Evolutionary conservation across 1,140 invertebrate species (phyloP), one percentile per base, ranked within the genome.

Genomic region (Conus ventricosus): DNA sequence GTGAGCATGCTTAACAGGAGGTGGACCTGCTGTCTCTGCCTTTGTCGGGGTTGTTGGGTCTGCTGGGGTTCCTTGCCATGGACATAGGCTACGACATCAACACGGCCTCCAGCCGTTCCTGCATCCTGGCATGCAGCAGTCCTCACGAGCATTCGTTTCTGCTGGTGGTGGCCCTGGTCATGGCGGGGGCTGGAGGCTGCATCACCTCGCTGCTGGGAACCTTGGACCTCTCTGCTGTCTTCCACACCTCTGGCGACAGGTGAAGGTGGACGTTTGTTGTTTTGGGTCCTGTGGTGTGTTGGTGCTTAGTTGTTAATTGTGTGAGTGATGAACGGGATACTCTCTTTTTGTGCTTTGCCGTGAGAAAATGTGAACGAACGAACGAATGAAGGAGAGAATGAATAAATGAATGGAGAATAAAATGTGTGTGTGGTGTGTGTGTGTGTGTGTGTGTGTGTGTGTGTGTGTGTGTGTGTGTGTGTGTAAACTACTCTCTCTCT

Each of bases 81-180:
- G 82, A 84, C 82, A 17, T 63, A 17, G 82, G 82, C 82, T 84
- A 84, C 57, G 82, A 84, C 82, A 4, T 15, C 57, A 84, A 84
- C 57, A 63, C 57, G 8, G 82, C 55, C 27, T 6, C 55, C 23
- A 39, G 25, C 82, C 54, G 82, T 17, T 60, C 82, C n/a, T 84
- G 82, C 55, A 15, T 84, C 5, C 25, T 84, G 55, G 23, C 55
- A 20, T 84, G 82, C 51, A 84, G 82, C 27, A 20, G 53, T 5
- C 7, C 2, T 5, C 6, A 39, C 5, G 55, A 84, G 10, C 82
- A 84, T 55, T 27, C 57, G 8, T 84, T 55, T 11, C 25, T 84
- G 23, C 57, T 84, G 5, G 55, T 67, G 23, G 17, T 27, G n/a
- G 82, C 82, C 13, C 55, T 84, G 23, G 82, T 60, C 5, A 63